These are phyloP conservation scores for Dreissena polymorpha DNA, from an alignment of 1,140 invertebrate genomes.

Conservation along the genomic window DNA sequence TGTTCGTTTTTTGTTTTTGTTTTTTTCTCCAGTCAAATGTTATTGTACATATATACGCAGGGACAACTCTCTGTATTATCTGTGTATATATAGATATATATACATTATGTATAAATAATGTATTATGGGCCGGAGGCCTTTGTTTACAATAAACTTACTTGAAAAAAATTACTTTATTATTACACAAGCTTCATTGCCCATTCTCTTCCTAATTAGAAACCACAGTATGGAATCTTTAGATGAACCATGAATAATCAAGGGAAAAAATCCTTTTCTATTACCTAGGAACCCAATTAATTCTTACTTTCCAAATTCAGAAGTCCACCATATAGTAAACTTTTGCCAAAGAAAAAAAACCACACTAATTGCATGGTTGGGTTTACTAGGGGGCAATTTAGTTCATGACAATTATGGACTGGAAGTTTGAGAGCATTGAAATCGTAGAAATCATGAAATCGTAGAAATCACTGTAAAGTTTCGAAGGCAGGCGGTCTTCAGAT, in stretches of 20 bases:
- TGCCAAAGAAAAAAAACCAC: not conserved
- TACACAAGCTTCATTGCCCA: too few species aligned
- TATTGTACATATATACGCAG: too few species aligned
- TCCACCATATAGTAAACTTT: not conserved
- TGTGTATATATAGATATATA: too few species aligned
- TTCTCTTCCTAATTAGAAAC: not conserved
- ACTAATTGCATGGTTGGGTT: constrained; percentile 40
- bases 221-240: not conserved
- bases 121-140: too few species aligned
- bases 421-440: not conserved
- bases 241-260: not conserved
- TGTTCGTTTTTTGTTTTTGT: too few species aligned
- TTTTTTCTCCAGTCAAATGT: too few species aligned
- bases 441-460: not conserved
- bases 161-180: too few species aligned
- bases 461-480: not conserved
- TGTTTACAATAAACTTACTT: too few species aligned
- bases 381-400: not conserved
- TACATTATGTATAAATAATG: too few species aligned
- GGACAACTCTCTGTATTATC: too few species aligned
- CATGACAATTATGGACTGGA: too few species aligned
- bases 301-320: not conserved
- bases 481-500: not conserved
- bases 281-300: constrained; percentile 6
- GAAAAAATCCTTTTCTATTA: constrained; percentile 6